Evolutionary conservation across 2,888 invertebrate genomes (phyloP).

Genomic region (Petrophora chlorosata): DNA sequence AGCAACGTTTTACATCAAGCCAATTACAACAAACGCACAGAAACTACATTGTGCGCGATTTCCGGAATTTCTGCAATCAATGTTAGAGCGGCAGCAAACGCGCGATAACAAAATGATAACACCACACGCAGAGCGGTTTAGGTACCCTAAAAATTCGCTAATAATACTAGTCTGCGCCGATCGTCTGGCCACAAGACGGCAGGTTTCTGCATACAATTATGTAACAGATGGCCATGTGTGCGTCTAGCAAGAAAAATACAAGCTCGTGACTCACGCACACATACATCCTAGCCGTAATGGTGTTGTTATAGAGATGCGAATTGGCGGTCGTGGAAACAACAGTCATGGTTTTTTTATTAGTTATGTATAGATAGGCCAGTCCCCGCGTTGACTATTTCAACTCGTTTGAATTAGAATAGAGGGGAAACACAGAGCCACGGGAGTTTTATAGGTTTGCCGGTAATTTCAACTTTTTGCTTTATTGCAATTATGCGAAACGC

Average conservation of each 20-base stretch:
- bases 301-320: constrained; percentile 48
- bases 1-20: too few relatives aligned
- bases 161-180: constrained; percentile 32
- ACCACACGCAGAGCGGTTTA: constrained; percentile 18
- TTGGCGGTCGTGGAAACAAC: constrained; percentile 45
- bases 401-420: constrained; percentile 40
- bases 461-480: constrained; percentile 36
- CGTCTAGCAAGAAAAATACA: constrained; percentile 42
- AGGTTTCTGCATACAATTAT: constrained; percentile 45
- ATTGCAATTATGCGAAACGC: constrained; percentile 35
- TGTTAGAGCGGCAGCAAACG: constrained; percentile 4
- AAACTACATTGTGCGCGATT: constrained; percentile 7
- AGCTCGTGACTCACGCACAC: constrained; percentile 57
- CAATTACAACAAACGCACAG: constrained; percentile 1
- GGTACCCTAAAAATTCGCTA: constrained; percentile 32
- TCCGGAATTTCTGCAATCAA: constrained; percentile 28
- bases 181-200: constrained; percentile 30
- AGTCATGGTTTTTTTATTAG: constrained; percentile 41
- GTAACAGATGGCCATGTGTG: constrained; percentile 43
- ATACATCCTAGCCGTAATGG: constrained; percentile 31
- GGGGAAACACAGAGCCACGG: constrained; percentile 27
- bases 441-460: constrained; percentile 34
- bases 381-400: constrained; percentile 38
- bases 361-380: constrained; percentile 29
- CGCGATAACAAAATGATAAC: constrained; percentile 28